A percentile compares a stretch with the other conserved stretches of the same genome.
These are phyloP conservation scores for Lydus trimaculatus DNA, from an alignment of 2,888 invertebrate species.

Conservation along the genomic window DNA sequence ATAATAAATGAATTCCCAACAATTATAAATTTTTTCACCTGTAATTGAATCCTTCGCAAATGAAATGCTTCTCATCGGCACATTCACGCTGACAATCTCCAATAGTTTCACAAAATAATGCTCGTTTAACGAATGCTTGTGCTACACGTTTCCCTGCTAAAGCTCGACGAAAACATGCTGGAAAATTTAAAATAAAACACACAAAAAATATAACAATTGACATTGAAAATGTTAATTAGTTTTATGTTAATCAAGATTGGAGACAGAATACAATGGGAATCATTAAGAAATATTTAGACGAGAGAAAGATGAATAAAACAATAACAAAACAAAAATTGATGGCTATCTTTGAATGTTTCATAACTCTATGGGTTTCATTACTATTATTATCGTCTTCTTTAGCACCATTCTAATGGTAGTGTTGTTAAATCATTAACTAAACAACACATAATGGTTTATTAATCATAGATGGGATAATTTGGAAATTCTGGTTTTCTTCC, in stretches of 20 bases:
- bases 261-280: constrained; percentile 29
- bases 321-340: constrained; percentile 29
- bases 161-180: constrained; percentile 82
- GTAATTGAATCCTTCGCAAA: constrained; percentile 86
- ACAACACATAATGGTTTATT: no score
- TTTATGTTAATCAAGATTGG: constrained; percentile 13
- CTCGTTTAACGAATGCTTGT: constrained; percentile 72
- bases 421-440: constrained; percentile 9
- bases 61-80: constrained; percentile 75
- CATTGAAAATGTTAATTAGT: constrained; percentile 8
- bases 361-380: neutral
- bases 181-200: constrained; percentile 12
- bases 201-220: no score
- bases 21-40: constrained; percentile 61
- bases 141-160: constrained; percentile 77
- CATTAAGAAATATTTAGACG: constrained; percentile 22
- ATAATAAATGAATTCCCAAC: neutral
- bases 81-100: constrained; percentile 82
- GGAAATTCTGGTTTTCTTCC: neutral
- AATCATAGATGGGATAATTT: no score
- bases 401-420: neutral
- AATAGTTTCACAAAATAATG: constrained; percentile 73
- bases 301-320: neutral
- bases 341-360: constrained; percentile 22
- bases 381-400: neutral